These are phyloP conservation scores for Macroglossus sobrinus DNA, from an alignment of 2,113 vertebrate genomes.

Conservation along the genomic window DNA sequence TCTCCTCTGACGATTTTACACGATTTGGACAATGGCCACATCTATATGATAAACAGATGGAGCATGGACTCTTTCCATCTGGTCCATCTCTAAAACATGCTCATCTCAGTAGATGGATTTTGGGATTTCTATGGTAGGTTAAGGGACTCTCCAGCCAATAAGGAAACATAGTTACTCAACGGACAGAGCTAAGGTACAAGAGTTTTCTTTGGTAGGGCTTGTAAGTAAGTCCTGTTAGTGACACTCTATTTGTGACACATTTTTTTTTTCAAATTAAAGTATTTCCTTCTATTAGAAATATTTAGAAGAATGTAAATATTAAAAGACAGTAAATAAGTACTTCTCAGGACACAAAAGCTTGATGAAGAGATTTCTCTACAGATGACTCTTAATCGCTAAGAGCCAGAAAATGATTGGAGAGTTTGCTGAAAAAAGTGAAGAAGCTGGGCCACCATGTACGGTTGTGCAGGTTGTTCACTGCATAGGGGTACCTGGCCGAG, in stretches of 20 bases:
- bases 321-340: slow-evolving; percentile 1
- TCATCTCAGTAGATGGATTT: not conserved
- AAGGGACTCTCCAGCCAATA: not conserved
- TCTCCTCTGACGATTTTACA: not conserved
- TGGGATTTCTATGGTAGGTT: not conserved
- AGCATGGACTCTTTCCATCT: not conserved
- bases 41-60: slow-evolving; percentile 36
- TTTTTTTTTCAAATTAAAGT: not conserved
- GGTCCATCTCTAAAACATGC: slow-evolving; percentile 3
- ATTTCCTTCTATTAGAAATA: slow-evolving; percentile 24
- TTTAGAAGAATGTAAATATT: slow-evolving; percentile 2
- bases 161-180: not conserved
- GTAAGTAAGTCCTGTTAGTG: not conserved
- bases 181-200: not conserved
- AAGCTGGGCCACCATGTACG: accelerated
- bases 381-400: not conserved
- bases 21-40: slow-evolving; percentile 18
- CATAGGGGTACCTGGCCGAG: too few species aligned
- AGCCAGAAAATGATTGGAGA: not conserved
- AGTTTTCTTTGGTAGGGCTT: not conserved
- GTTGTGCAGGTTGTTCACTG: not conserved
- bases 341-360: not conserved
- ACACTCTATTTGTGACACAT: not conserved
- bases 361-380: not conserved
- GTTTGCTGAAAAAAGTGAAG: not conserved